phyloP scores from a whole-genome alignment of 2,888 invertebrate species.

The Noctua janthe region DNA sequence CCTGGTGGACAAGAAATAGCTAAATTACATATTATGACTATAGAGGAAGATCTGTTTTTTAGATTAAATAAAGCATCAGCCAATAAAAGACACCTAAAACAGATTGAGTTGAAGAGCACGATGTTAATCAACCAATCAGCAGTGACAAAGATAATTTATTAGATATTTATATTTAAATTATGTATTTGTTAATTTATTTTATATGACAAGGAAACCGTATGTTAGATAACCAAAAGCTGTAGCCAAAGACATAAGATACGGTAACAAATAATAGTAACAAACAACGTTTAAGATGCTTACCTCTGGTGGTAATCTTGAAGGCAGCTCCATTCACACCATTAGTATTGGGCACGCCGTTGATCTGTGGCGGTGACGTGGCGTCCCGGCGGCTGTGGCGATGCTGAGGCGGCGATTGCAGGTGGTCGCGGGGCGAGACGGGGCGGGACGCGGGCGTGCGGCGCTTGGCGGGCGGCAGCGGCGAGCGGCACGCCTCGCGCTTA shows the following conservation, averaged over 20 bases:
- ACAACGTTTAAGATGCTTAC: slow-evolving; percentile 77
- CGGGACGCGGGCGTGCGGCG: slow-evolving; percentile 83
- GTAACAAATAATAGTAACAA: not conserved
- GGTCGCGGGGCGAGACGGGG: slow-evolving; percentile 76
- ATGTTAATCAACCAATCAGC: not conserved
- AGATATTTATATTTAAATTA: too few species aligned
- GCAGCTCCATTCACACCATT: slow-evolving; percentile 91
- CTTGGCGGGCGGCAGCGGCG: slow-evolving; percentile 92
- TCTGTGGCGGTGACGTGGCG: slow-evolving; percentile 64
- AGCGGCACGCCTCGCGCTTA: slow-evolving; percentile 87
- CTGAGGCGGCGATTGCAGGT: slow-evolving; percentile 65
- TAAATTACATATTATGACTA: not conserved
- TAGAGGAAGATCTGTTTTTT: not conserved
- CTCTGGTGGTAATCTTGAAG: slow-evolving; percentile 97
- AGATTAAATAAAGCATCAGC: not conserved
- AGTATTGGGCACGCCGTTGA: slow-evolving; percentile 68
- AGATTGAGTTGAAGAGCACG: not conserved
- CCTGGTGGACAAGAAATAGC: slow-evolving; percentile 89
- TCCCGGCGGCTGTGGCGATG: slow-evolving; percentile 61
- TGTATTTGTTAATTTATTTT: not conserved
- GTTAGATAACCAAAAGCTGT: not conserved
- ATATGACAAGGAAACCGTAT: not conserved
- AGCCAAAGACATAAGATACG: not conserved
- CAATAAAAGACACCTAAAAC: not conserved
- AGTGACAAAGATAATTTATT: not conserved